Evolutionary conservation across 2,113 vertebrate genomes (phyloP).

Genomic region (Xyliphius kryptos): DNA sequence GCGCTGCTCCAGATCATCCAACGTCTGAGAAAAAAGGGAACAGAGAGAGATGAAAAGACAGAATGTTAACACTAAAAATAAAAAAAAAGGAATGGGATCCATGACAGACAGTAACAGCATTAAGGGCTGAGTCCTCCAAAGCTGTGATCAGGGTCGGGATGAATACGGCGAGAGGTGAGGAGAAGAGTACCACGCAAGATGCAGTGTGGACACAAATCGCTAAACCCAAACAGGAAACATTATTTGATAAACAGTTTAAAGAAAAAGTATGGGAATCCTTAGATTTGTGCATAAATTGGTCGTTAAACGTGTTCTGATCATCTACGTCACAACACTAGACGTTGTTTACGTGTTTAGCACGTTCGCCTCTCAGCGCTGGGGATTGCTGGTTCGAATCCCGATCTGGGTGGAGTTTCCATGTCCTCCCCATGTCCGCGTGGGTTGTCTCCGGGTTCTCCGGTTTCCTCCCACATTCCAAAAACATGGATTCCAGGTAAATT

Average conservation of each 20-base stretch:
- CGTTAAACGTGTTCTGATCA: too few relatives aligned
- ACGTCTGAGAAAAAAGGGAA: slow-evolving; percentile 69
- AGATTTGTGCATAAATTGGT: too few relatives aligned
- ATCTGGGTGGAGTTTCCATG: too few relatives aligned
- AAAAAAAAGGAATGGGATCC: not conserved
- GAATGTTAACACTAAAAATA: slow-evolving; percentile 2
- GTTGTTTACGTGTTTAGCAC: too few relatives aligned
- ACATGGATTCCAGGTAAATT: too few relatives aligned
- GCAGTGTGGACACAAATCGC: not conserved
- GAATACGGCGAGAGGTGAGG: not conserved
- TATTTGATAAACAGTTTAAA: not conserved
- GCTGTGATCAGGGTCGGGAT: not conserved
- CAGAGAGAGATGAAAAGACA: slow-evolving; percentile 5
- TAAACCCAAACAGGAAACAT: not conserved
- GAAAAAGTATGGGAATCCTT: too few relatives aligned
- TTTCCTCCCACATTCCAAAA: too few relatives aligned
- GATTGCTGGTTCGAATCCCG: too few relatives aligned
- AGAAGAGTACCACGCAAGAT: not conserved
- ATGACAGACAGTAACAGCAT: not conserved
- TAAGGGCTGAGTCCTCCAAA: not conserved
- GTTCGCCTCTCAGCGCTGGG: too few relatives aligned
- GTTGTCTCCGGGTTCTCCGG: too few relatives aligned
- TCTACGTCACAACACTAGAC: too few relatives aligned
- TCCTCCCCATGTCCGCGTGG: too few relatives aligned
- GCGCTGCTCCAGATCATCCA: slow-evolving; percentile 87